Evolutionary conservation across 2,113 vertebrate genomes (phyloP).

Genomic region (Rhineura floridana): DNA sequence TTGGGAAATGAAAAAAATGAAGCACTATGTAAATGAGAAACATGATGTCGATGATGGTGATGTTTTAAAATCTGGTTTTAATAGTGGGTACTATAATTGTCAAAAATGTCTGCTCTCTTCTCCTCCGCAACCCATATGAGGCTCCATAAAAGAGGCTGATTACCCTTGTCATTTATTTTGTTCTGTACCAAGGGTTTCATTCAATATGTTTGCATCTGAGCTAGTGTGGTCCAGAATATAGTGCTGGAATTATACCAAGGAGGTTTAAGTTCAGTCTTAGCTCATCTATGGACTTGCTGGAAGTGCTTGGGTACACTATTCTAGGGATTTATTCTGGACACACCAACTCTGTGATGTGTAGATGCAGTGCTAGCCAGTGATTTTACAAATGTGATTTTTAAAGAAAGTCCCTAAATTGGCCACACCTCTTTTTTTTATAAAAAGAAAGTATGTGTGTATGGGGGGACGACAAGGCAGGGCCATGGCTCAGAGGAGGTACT

Average conservation of each 20-base stretch:
- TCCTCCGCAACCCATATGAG: not conserved
- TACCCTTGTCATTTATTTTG: slow-evolving; percentile 12
- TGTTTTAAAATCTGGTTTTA: slow-evolving; percentile 25
- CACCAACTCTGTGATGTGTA: not conserved
- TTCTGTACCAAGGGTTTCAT: not conserved
- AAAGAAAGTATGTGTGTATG: not conserved
- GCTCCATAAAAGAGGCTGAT: slow-evolving; percentile 6
- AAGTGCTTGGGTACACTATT: not conserved
- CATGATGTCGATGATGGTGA: not conserved
- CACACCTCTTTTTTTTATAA: not conserved
- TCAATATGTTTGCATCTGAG: not conserved
- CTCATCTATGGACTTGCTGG: not conserved
- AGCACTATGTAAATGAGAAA: slow-evolving; percentile 34
- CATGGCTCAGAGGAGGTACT: not conserved
- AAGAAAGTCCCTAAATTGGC: not conserved
- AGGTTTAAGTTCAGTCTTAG: not conserved
- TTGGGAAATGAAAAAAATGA: slow-evolving; percentile 20
- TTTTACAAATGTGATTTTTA: not conserved
- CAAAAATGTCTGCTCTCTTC: not conserved
- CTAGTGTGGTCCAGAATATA: not conserved
- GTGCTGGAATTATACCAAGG: not conserved
- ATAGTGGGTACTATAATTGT: not conserved
- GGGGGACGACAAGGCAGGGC: not conserved
- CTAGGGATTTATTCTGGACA: not conserved
- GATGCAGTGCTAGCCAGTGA: not conserved